Base-by-base conservation (phyloP, 2,888 invertebrate species). In the Liopterus haemorrhoidalis region DNA sequence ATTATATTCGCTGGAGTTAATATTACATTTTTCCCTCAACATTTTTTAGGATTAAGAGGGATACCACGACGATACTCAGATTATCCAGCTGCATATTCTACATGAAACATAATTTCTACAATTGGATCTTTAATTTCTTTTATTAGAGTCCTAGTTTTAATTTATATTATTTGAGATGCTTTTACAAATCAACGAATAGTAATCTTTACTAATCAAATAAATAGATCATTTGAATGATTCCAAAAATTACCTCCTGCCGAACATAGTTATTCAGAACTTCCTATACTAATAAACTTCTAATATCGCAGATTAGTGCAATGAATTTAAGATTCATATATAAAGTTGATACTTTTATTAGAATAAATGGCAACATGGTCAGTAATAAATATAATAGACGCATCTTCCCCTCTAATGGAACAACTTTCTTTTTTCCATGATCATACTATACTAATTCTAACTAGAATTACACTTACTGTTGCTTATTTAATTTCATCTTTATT, bases 11-110 rank as follows among this genome's bases (percentile, higher is more conserved):
- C 82, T 57, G 82, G 84, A 48, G 83, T 86, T 55, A 87, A 85
- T 71, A 61, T 84, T 73, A 85, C 83, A 1, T 82, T 86, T 66
- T 85, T 86, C n/a, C 84, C 85, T 0, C 81, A 82, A 74, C 82
- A 86, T 69, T 85, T 86, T 57, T 64, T 82, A 67, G 81, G 82
- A 39, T 62, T 82, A 68, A 72, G 71, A 19, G 81, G 81, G 0
- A 84, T 85, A 68, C 85, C 84, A 33, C 84, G 85, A 44, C 84
- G 85, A 49, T 84, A 84, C 39, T 79, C 82, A 2, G 81, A 84
- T 64, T 85, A 82, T 41, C 81, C 82, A 1, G 81, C 83, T 66
- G 69, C 71, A 15, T 82, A 75, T 58, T 68, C 73, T 51, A 62
- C 72, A 42, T 83, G 82, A 80, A 84, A 84, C 73, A 61, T 78